phyloP scores from a whole-genome alignment of 1,140 invertebrate species.

The Neoseiulus cucumeris region DNA sequence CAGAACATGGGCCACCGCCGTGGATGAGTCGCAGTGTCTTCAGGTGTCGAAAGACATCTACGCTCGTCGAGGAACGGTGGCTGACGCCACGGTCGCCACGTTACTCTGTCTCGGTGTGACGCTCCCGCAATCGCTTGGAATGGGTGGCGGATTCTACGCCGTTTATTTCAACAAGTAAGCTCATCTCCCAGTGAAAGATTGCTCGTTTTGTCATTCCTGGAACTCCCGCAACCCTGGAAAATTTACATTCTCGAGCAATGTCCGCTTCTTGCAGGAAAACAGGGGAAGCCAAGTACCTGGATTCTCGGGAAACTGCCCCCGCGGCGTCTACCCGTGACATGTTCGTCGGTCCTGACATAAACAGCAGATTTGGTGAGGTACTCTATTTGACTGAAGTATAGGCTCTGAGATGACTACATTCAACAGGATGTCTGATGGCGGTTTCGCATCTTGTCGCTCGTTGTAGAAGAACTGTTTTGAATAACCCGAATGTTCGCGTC shows the following conservation, averaged over 20 bases:
- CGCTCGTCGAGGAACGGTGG: conserved; percentile 32
- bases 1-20: background rate
- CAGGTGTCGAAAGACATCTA: conserved; percentile 25
- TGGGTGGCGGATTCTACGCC: conserved; percentile 37
- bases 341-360: conserved; percentile 17
- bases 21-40: background rate
- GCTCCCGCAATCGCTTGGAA: conserved; percentile 32
- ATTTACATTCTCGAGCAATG: too few relatives aligned
- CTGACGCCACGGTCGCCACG: conserved; percentile 35
- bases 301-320: conserved; percentile 30
- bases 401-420: too few relatives aligned
- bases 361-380: conserved; percentile 13
- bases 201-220: too few relatives aligned
- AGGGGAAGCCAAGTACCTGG: conserved; percentile 23
- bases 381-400: too few relatives aligned
- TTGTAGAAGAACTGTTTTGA: too few relatives aligned
- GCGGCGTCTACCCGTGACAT: conserved; percentile 22
- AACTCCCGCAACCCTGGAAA: too few relatives aligned
- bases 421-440: too few relatives aligned
- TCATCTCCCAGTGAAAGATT: too few relatives aligned
- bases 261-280: too few relatives aligned
- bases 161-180: conserved; percentile 30
- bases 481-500: too few relatives aligned
- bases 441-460: too few relatives aligned
- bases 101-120: conserved; percentile 34